A percentile compares a stretch with the other conserved stretches of the same genome.
Evolutionary conservation across 1,140 invertebrate genomes (phyloP).

Genomic region (Cyrtorhinus lividipennis): DNA sequence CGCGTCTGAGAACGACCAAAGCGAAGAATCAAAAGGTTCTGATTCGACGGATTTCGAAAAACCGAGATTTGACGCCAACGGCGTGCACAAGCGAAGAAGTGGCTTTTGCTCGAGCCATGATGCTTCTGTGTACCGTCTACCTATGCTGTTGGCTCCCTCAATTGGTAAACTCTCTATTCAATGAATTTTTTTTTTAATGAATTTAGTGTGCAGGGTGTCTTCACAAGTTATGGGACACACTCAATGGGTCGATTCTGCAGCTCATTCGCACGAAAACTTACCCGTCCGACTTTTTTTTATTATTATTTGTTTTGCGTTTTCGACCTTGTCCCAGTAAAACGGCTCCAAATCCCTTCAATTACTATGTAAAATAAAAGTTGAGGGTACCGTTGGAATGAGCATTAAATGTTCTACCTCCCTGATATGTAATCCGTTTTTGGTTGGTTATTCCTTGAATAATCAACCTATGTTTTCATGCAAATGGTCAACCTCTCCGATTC

Average conservation of each 20-base stretch:
- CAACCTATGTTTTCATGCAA: too few species aligned
- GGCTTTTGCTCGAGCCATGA: slow-evolving; percentile 69
- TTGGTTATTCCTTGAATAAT: too few species aligned
- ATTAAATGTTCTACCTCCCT: neutral
- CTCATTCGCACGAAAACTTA: too few species aligned
- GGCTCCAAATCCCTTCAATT: too few species aligned
- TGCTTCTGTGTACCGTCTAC: slow-evolving; percentile 62
- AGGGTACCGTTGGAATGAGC: too few species aligned
- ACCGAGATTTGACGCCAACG: slow-evolving; percentile 23
- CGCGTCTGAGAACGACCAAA: slow-evolving; percentile 13
- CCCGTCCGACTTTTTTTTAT: too few species aligned
- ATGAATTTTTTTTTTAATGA: neutral
- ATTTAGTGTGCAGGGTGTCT: neutral
- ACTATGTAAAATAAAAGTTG: too few species aligned
- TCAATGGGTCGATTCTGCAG: too few species aligned
- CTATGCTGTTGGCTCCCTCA: slow-evolving; percentile 75
- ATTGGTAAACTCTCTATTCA: slow-evolving; percentile 66
- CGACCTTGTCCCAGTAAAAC: neutral
- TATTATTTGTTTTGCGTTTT: neutral
- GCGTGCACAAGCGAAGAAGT: slow-evolving; percentile 57
- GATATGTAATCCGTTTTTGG: too few species aligned
- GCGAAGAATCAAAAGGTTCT: slow-evolving; percentile 18
- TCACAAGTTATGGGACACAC: neutral
- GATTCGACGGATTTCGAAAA: slow-evolving; percentile 25
- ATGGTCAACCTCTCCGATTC: too few species aligned